These are phyloP conservation scores for Cisticola juncidis DNA, from an alignment of 2,113 vertebrate genomes.

Conservation along the genomic window DNA sequence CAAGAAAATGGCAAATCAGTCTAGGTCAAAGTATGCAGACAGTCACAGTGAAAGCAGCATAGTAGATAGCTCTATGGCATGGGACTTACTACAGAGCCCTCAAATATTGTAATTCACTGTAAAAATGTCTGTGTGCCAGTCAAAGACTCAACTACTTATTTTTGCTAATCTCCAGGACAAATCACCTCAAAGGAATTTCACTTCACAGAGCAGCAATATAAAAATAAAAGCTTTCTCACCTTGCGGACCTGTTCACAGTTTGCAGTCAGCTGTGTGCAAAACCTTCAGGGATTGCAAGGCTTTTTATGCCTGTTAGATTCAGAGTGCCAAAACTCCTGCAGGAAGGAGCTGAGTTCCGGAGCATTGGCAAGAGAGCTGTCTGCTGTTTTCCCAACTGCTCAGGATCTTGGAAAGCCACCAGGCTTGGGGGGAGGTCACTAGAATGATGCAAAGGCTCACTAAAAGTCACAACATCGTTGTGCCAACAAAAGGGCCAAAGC, in stretches of 20 bases:
- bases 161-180: slow-evolving; percentile 30
- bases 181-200: slow-evolving; percentile 26
- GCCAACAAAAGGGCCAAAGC: slow-evolving; percentile 1
- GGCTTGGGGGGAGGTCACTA: neutral
- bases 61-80: neutral
- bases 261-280: neutral
- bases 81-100: neutral
- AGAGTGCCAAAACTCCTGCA: neutral
- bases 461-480: neutral
- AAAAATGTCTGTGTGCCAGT: neutral
- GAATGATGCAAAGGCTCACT: neutral
- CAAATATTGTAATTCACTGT: neutral
- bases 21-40: neutral
- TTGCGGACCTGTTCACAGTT: neutral
- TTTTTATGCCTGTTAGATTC: neutral
- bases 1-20: neutral
- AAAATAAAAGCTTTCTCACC: slow-evolving; percentile 22
- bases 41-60: neutral
- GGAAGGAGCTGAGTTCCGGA: neutral
- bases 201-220: slow-evolving; percentile 3
- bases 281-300: neutral
- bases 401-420: neutral
- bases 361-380: neutral
- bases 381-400: slow-evolving; percentile 50
- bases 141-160: neutral